phyloP scores from a whole-genome alignment of 2,113 vertebrate species.

The Catharus minimus region DNA sequence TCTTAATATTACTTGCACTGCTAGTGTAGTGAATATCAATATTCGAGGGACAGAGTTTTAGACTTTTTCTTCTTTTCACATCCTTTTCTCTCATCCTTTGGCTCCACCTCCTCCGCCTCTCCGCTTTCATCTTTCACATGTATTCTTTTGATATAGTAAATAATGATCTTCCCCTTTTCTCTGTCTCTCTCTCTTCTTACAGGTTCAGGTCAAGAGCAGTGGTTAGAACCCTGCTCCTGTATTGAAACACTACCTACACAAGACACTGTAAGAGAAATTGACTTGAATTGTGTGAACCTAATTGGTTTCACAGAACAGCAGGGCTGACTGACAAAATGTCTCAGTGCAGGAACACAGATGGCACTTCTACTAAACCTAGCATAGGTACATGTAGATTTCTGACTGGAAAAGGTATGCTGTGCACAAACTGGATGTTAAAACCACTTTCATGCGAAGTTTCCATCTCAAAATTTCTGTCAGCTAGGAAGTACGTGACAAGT shows the following conservation, averaged over 20 bases:
- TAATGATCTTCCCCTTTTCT: constrained; percentile 19
- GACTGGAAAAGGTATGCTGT: constrained; percentile 3
- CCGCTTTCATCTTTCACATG: not conserved
- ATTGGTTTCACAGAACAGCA: constrained; percentile 52
- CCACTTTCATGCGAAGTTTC: not conserved
- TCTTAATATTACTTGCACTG: not conserved
- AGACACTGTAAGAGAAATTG: constrained; percentile 15
- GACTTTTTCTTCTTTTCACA: constrained; percentile 33
- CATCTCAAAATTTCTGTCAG: not conserved
- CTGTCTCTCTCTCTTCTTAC: not conserved
- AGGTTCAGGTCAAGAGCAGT: constrained; percentile 35
- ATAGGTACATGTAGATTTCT: not conserved
- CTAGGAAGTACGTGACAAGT: not conserved
- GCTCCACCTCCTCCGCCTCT: constrained; percentile 29
- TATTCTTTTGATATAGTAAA: constrained; percentile 15
- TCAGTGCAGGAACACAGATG: constrained; percentile 36
- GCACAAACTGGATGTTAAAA: not conserved
- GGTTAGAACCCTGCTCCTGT: constrained; percentile 22
- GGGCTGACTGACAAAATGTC: constrained; percentile 37
- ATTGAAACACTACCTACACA: constrained; percentile 35
- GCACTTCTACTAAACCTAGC: constrained; percentile 33
- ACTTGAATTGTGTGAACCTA: constrained; percentile 38
- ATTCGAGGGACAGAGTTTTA: not conserved
- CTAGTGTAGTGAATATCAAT: not conserved
- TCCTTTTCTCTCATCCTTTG: constrained; percentile 34